Evolutionary conservation across 2,797 vertebrate genomes (phyloP), one percentile per base, ranked within the genome.

Genomic region (Odontamblyopus lacepedii): DNA sequence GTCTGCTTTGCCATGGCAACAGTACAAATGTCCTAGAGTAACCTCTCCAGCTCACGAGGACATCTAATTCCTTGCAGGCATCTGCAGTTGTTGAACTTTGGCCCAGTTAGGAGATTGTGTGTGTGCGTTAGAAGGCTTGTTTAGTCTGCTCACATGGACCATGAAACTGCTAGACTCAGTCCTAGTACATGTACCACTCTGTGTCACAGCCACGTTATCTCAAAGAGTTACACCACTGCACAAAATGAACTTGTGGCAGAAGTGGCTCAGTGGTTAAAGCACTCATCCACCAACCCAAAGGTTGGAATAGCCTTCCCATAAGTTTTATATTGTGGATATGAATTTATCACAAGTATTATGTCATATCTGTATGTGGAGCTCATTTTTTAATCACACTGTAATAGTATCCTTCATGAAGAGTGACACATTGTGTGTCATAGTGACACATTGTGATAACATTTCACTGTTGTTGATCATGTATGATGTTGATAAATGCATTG

Each of bases 71-170:
- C 91, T 87, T 88, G 80, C 83, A 83, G 89, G 89, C 89, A 91
- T 92, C 80, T 87, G 88, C 90, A 86, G 91, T 82, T 83, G 77
- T 83, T 92, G 92, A 95, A 95, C 95, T 95, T 92, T 95, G 90
- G 91, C 91, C 94, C 92, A 95, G 81, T 93, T 86, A 90, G 77
- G 80, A 83, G 90, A 88, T 88, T 90, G 79, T 85, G 16, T 77
- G 73, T 66, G 72, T 77, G 79, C 66, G 70, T 76, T 27, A 75
- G 70, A 71, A 72, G 32, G 74, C 89, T 94, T 93, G 94, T 95
- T 95, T 93, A 94, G 93, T 89, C 91, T 85, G 85, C 89, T 95
- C 93, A 92, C 91, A 92, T 92, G 93, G 89, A 86, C 79, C 79
- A 56, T 79, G 84, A 90, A 89, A 86, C 55, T 35, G 80, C 87